These are phyloP conservation scores for Parapsyche elsis DNA, from an alignment of 1,140 invertebrate species.

Conservation along the genomic window DNA sequence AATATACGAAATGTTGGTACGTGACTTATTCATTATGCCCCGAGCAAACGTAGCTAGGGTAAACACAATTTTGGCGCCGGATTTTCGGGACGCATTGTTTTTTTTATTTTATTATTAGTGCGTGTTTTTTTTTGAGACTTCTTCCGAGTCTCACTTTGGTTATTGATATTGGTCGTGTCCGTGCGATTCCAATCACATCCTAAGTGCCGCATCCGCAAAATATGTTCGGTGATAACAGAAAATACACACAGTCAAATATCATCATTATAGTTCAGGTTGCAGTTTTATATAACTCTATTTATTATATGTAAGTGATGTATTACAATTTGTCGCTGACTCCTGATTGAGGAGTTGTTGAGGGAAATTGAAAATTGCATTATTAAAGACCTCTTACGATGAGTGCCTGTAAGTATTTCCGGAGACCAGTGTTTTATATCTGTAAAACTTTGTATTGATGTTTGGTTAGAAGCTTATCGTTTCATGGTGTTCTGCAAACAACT, in stretches of 20 bases:
- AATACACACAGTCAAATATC: too few relatives aligned
- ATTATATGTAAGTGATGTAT: too few relatives aligned
- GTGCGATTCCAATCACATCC: neutral
- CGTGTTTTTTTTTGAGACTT: neutral
- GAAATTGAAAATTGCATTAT: too few relatives aligned
- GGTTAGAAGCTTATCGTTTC: neutral
- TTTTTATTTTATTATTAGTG: neutral
- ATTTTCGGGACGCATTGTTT: conserved; percentile 42
- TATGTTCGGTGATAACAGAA: neutral
- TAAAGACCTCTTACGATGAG: too few relatives aligned
- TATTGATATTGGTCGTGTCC: neutral
- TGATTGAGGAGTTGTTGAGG: too few relatives aligned
- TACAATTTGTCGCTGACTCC: too few relatives aligned
- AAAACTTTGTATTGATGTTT: too few relatives aligned
- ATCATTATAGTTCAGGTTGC: too few relatives aligned
- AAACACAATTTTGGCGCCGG: conserved; percentile 43
- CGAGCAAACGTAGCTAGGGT: conserved; percentile 51
- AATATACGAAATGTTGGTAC: conserved; percentile 66
- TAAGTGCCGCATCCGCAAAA: neutral
- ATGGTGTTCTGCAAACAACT: too few relatives aligned
- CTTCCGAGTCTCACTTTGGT: neutral
- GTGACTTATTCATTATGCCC: conserved; percentile 67
- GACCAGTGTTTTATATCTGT: too few relatives aligned
- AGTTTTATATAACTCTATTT: too few relatives aligned
- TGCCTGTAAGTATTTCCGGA: too few relatives aligned